Evolutionary conservation across 2,888 invertebrate species (phyloP), one percentile per base, ranked within the genome.

Genomic region (Desoria tigrina): DNA sequence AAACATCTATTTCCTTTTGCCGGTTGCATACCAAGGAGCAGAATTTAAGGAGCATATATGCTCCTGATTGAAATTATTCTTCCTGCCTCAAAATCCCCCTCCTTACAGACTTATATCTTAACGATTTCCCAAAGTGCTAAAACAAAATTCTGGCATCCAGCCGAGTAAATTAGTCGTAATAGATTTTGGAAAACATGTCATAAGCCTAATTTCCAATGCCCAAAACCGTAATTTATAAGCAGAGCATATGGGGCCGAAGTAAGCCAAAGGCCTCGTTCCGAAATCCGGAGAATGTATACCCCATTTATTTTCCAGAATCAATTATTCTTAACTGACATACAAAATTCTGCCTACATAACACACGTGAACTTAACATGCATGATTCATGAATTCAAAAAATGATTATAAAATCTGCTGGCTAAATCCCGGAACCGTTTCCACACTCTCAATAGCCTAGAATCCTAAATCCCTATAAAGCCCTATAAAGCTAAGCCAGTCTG

Each of bases 161-260:
- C 51, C 45, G 67, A 59, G 71, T 65, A 71, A 69, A 71, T 71
- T 69, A 66, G 61, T 63, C 63, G 63, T 64, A 62, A 63, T 62
- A 58, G 64, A 71, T 69, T 71, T 66, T 66, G 65, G 63, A 71
- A 63, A 69, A 69, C 73, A 73, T 66, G 72, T 72, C 70, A 69
- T 67, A 64, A 67, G 70, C 67, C 69, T 72, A 74, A 74, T 74
- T 74, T 74, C 53, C 53, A 57, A 37, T 23, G 18, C 32, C 11
- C 32, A 54, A 28, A 54, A 54, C 9, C 27, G 53, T 54, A 54
- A 54, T 54, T 54, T 54, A 54, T 54, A 54, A 54, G 28, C 54
- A 32, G 4, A 24, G 11, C 32, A 32, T 32, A 32, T 32, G 32
- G 23, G 23, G 23, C 9, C n/a, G 26, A 24, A 16, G 53, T 53